These are phyloP conservation scores for Xerus inauris DNA, from an alignment of 2,113 vertebrate species.

Conservation along the genomic window DNA sequence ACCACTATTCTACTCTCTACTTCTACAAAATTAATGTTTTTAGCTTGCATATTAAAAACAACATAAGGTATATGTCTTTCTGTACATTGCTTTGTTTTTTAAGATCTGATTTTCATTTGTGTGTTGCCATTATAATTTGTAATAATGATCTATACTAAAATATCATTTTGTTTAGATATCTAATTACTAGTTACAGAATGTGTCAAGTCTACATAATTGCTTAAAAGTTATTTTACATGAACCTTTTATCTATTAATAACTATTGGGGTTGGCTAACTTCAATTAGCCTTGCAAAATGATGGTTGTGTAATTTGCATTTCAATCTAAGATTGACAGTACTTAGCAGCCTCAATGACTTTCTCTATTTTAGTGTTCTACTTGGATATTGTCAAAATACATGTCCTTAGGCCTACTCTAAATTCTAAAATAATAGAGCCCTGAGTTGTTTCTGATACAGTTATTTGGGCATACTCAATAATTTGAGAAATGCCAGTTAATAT, in stretches of 20 bases:
- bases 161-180: not conserved
- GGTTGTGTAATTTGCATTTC: not conserved
- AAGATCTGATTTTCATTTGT: not conserved
- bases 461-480: not conserved
- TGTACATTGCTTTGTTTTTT: not conserved
- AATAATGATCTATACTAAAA: not conserved
- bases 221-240: slow-evolving; percentile 17
- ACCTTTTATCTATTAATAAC: not conserved
- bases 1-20: not conserved
- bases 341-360: not conserved
- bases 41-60: not conserved
- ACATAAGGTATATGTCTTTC: not conserved
- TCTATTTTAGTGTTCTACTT: not conserved
- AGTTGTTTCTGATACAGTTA: not conserved
- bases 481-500: not conserved
- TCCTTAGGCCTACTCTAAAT: not conserved
- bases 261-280: not conserved
- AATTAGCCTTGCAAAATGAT: not conserved
- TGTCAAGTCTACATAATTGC: not conserved
- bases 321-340: not conserved
- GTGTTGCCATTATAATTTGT: not conserved
- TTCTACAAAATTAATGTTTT: not conserved
- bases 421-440: not conserved
- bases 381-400: not conserved
- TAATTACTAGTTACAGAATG: slow-evolving; percentile 34